Percentiles rank a stretch among this genome's conserved stretches.
Conservation (phyloP, 1,140 invertebrate genomes). For the Conus ventricosus region DNA sequence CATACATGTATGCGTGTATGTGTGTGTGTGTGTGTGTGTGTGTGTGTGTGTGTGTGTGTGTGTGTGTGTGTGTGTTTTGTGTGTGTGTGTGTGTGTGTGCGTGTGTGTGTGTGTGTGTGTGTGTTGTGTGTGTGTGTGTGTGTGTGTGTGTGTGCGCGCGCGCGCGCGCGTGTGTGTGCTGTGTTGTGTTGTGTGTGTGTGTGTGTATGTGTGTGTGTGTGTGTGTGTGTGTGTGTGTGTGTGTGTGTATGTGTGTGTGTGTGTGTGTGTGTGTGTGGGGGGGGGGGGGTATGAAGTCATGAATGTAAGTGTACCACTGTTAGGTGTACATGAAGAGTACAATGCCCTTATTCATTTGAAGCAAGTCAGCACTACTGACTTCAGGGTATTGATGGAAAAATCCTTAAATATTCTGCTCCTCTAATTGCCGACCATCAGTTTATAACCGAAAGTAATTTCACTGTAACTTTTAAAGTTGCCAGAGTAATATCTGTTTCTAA, state of each 20-base stretch:
- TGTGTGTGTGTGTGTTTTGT: neutral
- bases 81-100: neutral
- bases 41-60: neutral
- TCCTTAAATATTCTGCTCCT: too few relatives aligned
- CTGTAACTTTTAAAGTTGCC: too few relatives aligned
- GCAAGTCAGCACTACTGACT: too few relatives aligned
- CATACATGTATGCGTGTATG: neutral
- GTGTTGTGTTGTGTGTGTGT: neutral
- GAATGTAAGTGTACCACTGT: neutral
- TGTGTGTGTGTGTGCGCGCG: neutral
- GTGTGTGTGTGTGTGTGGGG: neutral
- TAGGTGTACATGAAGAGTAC: too few relatives aligned
- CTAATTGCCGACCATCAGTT: too few relatives aligned
- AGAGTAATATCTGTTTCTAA: too few relatives aligned
- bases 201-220: neutral
- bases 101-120: neutral
- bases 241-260: neutral
- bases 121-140: slow-evolving; percentile 11
- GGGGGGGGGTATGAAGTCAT: neutral
- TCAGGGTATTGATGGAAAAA: too few relatives aligned
- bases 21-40: slow-evolving; percentile 1
- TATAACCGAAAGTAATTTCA: too few relatives aligned
- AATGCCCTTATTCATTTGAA: too few relatives aligned
- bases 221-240: neutral
- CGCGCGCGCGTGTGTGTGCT: neutral